phyloP scores from a whole-genome alignment of 1,140 invertebrate genomes.

The Drosophila sturtevanti region DNA sequence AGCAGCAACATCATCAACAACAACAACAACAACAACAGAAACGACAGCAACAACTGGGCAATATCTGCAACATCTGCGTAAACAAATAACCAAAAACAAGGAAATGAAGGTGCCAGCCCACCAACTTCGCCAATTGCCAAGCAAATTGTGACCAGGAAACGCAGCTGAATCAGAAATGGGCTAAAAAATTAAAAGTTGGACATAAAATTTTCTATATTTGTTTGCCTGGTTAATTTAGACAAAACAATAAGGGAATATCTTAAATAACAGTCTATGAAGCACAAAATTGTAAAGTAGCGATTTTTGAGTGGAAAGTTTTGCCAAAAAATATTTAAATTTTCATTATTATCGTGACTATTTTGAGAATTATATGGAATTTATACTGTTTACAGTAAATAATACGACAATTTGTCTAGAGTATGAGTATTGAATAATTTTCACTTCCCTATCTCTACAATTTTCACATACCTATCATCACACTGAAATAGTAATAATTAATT shows the following conservation, averaged over 20 bases:
- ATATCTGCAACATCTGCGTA: conserved; percentile 65
- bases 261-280: too few relatives aligned
- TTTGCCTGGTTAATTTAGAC: too few relatives aligned
- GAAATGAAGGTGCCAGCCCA: conserved; percentile 15
- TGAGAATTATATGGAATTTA: too few relatives aligned
- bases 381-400: too few relatives aligned
- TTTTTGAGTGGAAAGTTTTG: too few relatives aligned
- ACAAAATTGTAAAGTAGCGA: too few relatives aligned
- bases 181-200: not conserved
- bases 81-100: conserved; percentile 72
- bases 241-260: too few relatives aligned
- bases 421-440: not conserved
- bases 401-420: not conserved
- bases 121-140: too few relatives aligned
- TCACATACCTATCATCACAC: conserved; percentile 52
- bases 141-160: not conserved
- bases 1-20: not conserved
- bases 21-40: conserved; percentile 17
- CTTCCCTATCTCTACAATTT: not conserved
- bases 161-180: conserved; percentile 5
- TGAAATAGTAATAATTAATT: conserved; percentile 64
- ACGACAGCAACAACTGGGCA: conserved; percentile 22
- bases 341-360: too few relatives aligned
- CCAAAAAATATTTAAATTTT: too few relatives aligned
- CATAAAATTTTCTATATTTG: too few relatives aligned